phyloP scores from a whole-genome alignment of 2,797 vertebrate genomes.

The Choloepus didactylus region DNA sequence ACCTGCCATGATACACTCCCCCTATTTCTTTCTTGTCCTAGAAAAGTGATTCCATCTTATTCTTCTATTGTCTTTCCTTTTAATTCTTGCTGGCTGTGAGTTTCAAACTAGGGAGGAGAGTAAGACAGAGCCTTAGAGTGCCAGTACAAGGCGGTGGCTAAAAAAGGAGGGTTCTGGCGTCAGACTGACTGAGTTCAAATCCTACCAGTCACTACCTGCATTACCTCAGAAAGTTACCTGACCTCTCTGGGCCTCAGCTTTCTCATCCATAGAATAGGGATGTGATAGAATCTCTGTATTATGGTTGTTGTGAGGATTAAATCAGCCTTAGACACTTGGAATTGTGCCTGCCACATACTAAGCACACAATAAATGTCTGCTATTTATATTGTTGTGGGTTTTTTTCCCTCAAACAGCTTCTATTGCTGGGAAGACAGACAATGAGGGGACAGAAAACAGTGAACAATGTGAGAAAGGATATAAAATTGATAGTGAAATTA shows the following conservation, averaged over 20 bases:
- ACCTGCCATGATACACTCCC: rapidly evolving
- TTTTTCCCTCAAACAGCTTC: not conserved
- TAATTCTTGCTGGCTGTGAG: not conserved
- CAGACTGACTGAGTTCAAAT: rapidly evolving
- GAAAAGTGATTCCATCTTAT: rapidly evolving
- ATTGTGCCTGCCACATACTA: rapidly evolving
- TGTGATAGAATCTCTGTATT: rapidly evolving
- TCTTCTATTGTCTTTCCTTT: rapidly evolving
- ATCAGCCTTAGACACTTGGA: rapidly evolving
- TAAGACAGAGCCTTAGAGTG: not conserved
- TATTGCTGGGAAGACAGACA: not conserved
- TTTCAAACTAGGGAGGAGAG: not conserved
- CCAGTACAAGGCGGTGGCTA: too few species aligned
- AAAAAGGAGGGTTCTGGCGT: too few species aligned
- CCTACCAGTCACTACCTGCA: not conserved
- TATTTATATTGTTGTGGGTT: not conserved
- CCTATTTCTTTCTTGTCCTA: not conserved
- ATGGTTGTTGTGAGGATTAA: not conserved
- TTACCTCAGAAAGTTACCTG: not conserved
- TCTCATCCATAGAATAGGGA: too few species aligned
- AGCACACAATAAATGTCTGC: not conserved
- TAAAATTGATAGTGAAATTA: not conserved
- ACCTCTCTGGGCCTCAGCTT: not conserved
- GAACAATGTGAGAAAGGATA: not conserved
- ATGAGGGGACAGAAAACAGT: too few species aligned